Conservation (phyloP, 2,888 invertebrate genomes). For the Drosophila greeni region DNA sequence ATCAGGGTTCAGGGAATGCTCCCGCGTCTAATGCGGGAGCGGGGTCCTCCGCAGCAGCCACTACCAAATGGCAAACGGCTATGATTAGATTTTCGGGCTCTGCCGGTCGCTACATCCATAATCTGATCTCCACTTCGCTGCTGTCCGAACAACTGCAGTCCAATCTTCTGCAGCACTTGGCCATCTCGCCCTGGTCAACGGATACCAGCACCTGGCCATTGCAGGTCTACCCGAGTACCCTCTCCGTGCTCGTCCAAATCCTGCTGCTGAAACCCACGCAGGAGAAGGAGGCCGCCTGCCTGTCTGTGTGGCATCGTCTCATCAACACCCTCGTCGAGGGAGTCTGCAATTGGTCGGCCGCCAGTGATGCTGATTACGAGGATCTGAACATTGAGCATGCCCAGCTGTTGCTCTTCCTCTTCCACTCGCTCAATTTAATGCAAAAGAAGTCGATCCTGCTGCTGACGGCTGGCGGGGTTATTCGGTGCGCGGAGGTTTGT, state of each 20-base stretch:
- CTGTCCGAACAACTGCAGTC: slow-evolving; percentile 85
- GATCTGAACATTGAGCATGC: slow-evolving; percentile 98
- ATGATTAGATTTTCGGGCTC: slow-evolving; percentile 79
- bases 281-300: slow-evolving; percentile 93
- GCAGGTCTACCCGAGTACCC: slow-evolving; percentile 87
- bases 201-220: slow-evolving; percentile 87
- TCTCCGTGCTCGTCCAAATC: slow-evolving; percentile 91
- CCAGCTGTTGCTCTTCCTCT: slow-evolving; percentile 93
- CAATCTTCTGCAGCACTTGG: slow-evolving; percentile 85
- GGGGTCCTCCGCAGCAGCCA: slow-evolving; percentile 33
- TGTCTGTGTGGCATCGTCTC: slow-evolving; percentile 94
- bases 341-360: slow-evolving; percentile 80
- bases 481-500: slow-evolving; percentile 84
- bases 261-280: slow-evolving; percentile 88
- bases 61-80: slow-evolving; percentile 78
- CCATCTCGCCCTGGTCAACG: slow-evolving; percentile 86
- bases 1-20: slow-evolving; percentile 79
- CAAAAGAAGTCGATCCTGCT: slow-evolving; percentile 96
- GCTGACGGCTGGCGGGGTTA: slow-evolving; percentile 87
- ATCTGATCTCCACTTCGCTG: slow-evolving; percentile 86
- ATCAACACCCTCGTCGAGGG: slow-evolving; percentile 93
- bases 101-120: slow-evolving; percentile 80
- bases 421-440: slow-evolving; percentile 96
- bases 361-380: slow-evolving; percentile 78
- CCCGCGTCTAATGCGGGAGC: slow-evolving; percentile 18